Percentiles rank a stretch among this genome's conserved stretches.
Evolutionary conservation across 2,113 vertebrate species (phyloP).

Genomic region (Proterorhinus semilunaris): DNA sequence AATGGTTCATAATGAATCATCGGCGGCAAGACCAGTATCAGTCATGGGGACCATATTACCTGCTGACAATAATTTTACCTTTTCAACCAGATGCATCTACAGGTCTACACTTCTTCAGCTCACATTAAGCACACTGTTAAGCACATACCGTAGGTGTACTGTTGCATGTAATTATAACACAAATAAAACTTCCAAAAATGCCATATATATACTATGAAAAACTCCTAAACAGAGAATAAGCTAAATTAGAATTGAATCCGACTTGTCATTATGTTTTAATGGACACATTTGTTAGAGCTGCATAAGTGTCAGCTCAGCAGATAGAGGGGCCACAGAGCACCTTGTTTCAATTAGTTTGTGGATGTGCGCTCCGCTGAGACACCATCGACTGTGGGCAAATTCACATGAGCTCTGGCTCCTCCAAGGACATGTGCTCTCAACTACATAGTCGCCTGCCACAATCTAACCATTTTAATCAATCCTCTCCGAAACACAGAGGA

Average conservation of each 20-base stretch:
- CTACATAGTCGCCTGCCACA: slow-evolving; percentile 61
- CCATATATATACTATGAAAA: slow-evolving; percentile 23
- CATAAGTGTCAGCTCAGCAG: slow-evolving; percentile 48
- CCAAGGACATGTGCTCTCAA: slow-evolving; percentile 58
- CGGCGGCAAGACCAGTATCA: background rate
- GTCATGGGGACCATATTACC: background rate
- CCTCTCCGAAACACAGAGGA: slow-evolving; percentile 31
- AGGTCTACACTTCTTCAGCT: background rate
- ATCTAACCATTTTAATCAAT: slow-evolving; percentile 71
- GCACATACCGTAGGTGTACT: background rate
- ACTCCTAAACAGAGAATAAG: slow-evolving; percentile 41
- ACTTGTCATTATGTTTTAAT: slow-evolving; percentile 29
- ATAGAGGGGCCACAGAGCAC: slow-evolving; percentile 46
- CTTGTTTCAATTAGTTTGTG: slow-evolving; percentile 69
- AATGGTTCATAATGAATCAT: background rate
- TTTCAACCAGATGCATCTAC: background rate
- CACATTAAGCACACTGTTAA: no score
- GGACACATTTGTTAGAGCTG: slow-evolving; percentile 39
- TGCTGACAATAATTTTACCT: background rate
- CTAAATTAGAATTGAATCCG: slow-evolving; percentile 54
- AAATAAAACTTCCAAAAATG: no score
- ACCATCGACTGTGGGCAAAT: slow-evolving; percentile 30
- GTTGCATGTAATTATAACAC: background rate
- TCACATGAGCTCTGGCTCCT: slow-evolving; percentile 35
- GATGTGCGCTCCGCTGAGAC: slow-evolving; percentile 48